Base-by-base conservation (phyloP, 2,888 invertebrate species). In the Scaptomyza cyrtandrae region DNA sequence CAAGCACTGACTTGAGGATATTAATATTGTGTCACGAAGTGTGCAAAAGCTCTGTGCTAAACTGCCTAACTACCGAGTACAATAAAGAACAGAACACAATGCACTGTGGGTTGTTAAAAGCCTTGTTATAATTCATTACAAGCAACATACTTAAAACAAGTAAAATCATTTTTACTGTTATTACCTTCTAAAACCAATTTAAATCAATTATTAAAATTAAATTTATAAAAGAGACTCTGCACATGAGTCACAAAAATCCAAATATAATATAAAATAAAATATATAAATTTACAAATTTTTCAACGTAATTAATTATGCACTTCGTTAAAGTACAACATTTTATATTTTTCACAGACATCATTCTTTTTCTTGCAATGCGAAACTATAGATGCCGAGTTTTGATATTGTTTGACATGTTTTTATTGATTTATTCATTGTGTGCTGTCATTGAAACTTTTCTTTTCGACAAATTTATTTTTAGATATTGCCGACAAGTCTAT, bases 381-480 rank as follows among this genome's bases (percentile, higher is more conserved):
- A 11, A 39, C 14, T 14, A 2, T 3, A 14, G 27, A 31, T 27
- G 13, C 27, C 27, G 6, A 39, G 44, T 61, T 19, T 45, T 57
- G 10, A 24, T 11, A 27, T 61, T 69, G 46, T 61, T 73, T 49
- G 61, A 46, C 56, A 41, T 45, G 58, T 53, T 50, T 48, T 62
- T 78, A 77, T 80, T 70, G 80, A 81, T 81, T 78, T 78, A 46
- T 53, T 33, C n/a, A 43, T 43, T 57, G 63, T 78, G 44, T 66
- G 66, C 44, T 78, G 82, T 66, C 79, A 81, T 72, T 79, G 79
- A 79, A 81, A 75, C 61, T 71, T 81, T 69, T 68, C 43, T 45
- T n/a, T 60, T 62, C 57, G 33, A 31, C 45, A 53, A 48, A 46
- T 61, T 53, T 78, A 78, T 75, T 78, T 78, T 71, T 70, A 76